Base-by-base conservation (phyloP, 2,113 vertebrate species). In the Talpa occidentalis region DNA sequence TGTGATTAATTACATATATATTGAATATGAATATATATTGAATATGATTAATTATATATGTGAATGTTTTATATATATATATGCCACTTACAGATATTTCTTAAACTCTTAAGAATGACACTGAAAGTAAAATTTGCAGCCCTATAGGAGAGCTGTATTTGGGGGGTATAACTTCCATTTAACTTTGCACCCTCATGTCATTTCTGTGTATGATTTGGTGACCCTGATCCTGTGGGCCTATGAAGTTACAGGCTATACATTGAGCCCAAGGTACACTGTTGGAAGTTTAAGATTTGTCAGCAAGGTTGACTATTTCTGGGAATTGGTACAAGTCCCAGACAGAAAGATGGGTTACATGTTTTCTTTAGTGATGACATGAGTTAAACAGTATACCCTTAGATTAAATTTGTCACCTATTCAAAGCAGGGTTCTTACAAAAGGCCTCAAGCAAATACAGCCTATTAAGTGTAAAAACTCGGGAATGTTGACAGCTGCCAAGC, bases 351-450 rank as follows among this genome's bases (percentile, higher is more conserved):
- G 94, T 94, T 95, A 79, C 74, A 62, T 86, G 79, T 93, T 96
- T 93, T 96, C 79, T 80, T 94, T 96, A 87, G 69, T 76, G 84
- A 94, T 60, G 83, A 96, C 79, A 93, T 28, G 74, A 94, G 59
- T 91, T 83, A 80, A 96, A 88, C 66, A 93, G 87, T 91, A 70
- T 83, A 87, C 40, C 35, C 70, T 90, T 15, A 82, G 79, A 96
- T 94, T 95, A 94, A 89, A 96, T 94, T 69, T 96, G 83, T 93
- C 91, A 96, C 76, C 82, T 95, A 22, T 94, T 96, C 64, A 95
- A 89, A 32, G 70, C 44, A 73, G 52, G 69, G 74, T 82, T 85
- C 81, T 87, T 87, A 84, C 52, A 88, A 74, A 94, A 87, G 32
- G 6, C 76, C 79, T 94, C 37, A 44, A 92, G n/a, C 52, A 97